Conservation (phyloP, 2,797 vertebrate genomes). For the Eleutherodactylus coqui region DNA sequence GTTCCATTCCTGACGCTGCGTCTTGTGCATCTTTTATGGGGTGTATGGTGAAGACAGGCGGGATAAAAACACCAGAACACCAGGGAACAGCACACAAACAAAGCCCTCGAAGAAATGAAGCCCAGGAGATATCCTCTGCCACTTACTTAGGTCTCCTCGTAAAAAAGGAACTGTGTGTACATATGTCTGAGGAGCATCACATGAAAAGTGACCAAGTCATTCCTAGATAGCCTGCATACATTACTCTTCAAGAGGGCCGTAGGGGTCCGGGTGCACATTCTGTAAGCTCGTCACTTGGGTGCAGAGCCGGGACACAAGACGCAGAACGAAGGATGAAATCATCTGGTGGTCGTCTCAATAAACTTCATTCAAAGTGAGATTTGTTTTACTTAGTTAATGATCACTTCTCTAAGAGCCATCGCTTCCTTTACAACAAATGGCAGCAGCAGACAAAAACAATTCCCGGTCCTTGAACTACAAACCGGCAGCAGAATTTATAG, state of each 20-base stretch:
- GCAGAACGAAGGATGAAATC: too few relatives aligned
- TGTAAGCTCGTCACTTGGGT: too few relatives aligned
- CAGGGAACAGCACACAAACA: conserved; percentile 20
- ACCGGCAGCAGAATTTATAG: neutral
- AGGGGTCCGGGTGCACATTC: too few relatives aligned
- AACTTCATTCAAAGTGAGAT: too few relatives aligned
- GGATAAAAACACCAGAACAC: conserved; percentile 37
- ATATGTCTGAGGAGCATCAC: neutral
- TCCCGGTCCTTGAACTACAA: neutral
- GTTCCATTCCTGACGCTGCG: conserved; percentile 18
- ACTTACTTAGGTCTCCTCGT: conserved; percentile 36
- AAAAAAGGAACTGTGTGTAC: neutral
- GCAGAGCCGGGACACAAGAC: too few relatives aligned
- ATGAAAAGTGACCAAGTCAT: neutral
- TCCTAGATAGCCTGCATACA: neutral
- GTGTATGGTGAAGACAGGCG: conserved; percentile 38
- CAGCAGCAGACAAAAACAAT: too few relatives aligned
- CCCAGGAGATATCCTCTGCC: neutral
- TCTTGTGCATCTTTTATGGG: conserved; percentile 50
- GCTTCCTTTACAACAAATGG: too few relatives aligned
- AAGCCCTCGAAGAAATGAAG: conserved; percentile 15
- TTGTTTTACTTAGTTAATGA: too few relatives aligned
- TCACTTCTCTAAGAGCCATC: too few relatives aligned
- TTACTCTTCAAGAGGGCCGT: neutral
- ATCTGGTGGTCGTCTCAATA: too few relatives aligned